Conservation (phyloP, 1,140 invertebrate species). For the Ceratina japonica region DNA sequence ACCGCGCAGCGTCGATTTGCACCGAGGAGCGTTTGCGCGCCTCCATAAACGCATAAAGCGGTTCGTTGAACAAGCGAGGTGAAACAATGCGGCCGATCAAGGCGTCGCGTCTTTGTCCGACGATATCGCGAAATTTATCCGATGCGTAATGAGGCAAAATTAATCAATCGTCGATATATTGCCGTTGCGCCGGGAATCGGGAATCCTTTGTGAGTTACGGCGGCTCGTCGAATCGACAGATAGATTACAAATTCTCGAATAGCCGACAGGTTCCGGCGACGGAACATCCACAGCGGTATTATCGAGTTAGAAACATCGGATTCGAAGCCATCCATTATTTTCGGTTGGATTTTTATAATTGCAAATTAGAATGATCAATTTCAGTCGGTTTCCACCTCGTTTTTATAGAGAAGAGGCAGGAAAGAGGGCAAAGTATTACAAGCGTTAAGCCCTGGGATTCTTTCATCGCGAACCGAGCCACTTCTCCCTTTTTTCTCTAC, state of each 20-base stretch:
- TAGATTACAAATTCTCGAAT: slow-evolving; percentile 46
- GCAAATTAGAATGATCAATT: background rate
- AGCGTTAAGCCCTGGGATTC: slow-evolving; percentile 13
- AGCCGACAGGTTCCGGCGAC: slow-evolving; percentile 26
- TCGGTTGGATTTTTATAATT: background rate
- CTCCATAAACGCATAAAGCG: background rate
- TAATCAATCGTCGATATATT: slow-evolving; percentile 43
- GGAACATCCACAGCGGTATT: background rate
- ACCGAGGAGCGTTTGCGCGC: background rate
- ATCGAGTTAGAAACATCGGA: background rate
- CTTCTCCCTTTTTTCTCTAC: background rate
- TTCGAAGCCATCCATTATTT: background rate
- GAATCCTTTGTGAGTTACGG: slow-evolving; percentile 40
- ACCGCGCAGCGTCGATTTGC: background rate
- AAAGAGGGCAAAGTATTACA: background rate
- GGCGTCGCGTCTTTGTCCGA: slow-evolving; percentile 2
- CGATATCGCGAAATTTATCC: slow-evolving; percentile 28
- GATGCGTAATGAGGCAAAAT: slow-evolving; percentile 45
- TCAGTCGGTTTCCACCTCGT: background rate
- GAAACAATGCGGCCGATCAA: slow-evolving; percentile 4
- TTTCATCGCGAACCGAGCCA: background rate
- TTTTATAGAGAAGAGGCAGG: background rate
- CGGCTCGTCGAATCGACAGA: slow-evolving; percentile 20
- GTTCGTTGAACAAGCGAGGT: background rate
- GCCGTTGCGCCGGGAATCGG: slow-evolving; percentile 3